Conservation (phyloP, 2,113 vertebrate genomes). For the Neodontobutis hainanensis region DNA sequence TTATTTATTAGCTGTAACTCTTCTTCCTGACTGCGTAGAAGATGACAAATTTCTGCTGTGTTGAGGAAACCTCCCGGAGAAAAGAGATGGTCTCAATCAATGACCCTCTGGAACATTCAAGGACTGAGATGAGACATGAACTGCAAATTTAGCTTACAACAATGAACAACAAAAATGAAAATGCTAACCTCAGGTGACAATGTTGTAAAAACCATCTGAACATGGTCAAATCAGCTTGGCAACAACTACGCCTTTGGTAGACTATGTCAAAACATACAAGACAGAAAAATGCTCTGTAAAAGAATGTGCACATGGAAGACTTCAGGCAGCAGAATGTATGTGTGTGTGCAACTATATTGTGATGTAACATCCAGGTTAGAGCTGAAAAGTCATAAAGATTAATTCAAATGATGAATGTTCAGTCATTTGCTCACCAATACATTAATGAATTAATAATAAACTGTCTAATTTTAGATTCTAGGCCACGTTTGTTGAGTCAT, state of each 20-base stretch:
- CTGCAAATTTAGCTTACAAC: conserved; percentile 33
- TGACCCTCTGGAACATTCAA: conserved; percentile 20
- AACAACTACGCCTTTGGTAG: conserved; percentile 34
- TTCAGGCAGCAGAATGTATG: conserved; percentile 20
- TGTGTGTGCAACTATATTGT: neutral
- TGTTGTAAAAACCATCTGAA: conserved; percentile 35
- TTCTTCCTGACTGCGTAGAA: conserved; percentile 41
- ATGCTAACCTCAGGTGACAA: conserved; percentile 35
- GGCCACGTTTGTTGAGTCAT: too few relatives aligned
- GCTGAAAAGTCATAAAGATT: too few relatives aligned
- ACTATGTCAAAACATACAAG: conserved; percentile 46
- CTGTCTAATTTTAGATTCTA: too few relatives aligned
- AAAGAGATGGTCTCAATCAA: conserved; percentile 30
- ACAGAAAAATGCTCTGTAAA: conserved; percentile 29
- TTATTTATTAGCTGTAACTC: conserved; percentile 66
- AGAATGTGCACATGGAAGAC: conserved; percentile 35
- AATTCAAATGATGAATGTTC: too few relatives aligned
- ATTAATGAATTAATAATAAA: too few relatives aligned
- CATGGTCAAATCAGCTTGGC: conserved; percentile 29
- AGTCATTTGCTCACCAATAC: too few relatives aligned
- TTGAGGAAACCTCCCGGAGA: conserved; percentile 38
- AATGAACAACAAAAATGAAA: conserved; percentile 48
- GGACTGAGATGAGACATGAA: conserved; percentile 39
- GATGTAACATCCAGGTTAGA: too few relatives aligned
- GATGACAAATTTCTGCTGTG: conserved; percentile 33